These are phyloP conservation scores for Monochamus saltuarius DNA, from an alignment of 1,140 invertebrate species.

Conservation along the genomic window DNA sequence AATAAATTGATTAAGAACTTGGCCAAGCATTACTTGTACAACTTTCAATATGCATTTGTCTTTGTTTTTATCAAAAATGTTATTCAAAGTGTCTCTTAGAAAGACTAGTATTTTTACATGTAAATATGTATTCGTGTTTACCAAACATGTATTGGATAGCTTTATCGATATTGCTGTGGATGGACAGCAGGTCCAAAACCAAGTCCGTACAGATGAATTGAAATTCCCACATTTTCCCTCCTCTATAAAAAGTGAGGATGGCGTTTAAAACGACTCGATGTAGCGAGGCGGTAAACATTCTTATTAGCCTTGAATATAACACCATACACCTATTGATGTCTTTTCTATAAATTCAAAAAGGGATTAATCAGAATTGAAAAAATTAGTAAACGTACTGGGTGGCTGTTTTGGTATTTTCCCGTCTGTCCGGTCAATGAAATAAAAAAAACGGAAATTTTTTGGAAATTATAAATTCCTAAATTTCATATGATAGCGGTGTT, in stretches of 20 bases:
- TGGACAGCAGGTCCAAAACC: conserved; percentile 24
- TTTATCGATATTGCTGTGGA: conserved; percentile 24
- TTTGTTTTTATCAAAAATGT: too few relatives aligned
- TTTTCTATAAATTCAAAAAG: conserved; percentile 21
- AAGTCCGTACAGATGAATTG: conserved; percentile 34
- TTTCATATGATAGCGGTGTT: too few relatives aligned
- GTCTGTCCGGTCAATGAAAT: too few relatives aligned
- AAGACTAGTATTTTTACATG: too few relatives aligned
- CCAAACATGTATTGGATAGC: conserved; percentile 29
- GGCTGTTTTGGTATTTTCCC: too few relatives aligned
- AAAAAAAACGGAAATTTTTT: too few relatives aligned
- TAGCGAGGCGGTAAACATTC: conserved; percentile 16
- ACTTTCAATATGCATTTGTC: too few relatives aligned
- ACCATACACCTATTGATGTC: conserved; percentile 25
- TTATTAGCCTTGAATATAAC: conserved; percentile 23
- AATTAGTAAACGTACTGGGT: background rate
- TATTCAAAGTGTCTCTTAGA: too few relatives aligned
- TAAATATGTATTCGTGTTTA: too few relatives aligned
- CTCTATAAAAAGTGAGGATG: conserved; percentile 36
- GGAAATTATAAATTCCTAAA: too few relatives aligned
- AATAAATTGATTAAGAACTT: too few relatives aligned
- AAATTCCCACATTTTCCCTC: conserved; percentile 36
- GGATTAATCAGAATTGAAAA: conserved; percentile 1
- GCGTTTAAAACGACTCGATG: conserved; percentile 31
- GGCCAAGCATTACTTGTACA: too few relatives aligned